Evolutionary conservation across 2,113 vertebrate species (phyloP), one percentile per base, ranked within the genome.

Genomic region (Callipepla californica): DNA sequence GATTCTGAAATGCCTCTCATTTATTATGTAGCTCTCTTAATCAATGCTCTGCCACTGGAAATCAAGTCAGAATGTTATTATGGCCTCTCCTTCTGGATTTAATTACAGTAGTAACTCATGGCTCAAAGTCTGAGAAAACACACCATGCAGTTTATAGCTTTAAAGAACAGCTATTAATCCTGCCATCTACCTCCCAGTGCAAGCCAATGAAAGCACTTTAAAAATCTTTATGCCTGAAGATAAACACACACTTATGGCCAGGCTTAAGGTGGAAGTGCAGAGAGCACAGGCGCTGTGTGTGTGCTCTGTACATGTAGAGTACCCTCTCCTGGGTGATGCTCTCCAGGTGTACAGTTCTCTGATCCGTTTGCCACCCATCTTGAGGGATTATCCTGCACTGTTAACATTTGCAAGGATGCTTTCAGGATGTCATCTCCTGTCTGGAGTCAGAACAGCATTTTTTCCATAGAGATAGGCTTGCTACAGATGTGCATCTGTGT

Each of bases 61-160:
- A 97, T 97, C 97, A 96, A 94, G 91, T 96, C 90, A 93, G 88
- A 95, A 96, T 87, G 92, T 96, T 97, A 96, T 96, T 96, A 96
- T 65, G 92, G 92, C 75, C 94, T 95, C 88, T 95, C 89, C 92
- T 96, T 94, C 92, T 95, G 93, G 93, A 95, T 96, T 96, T 97
- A 97, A 97, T 97, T 96, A 96, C 79, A 85, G 91, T 93, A 82
- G 92, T 97, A 97, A 97, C 95, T 97, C 96, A 96, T 57, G 84
- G 92, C 91, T 95, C 96, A 94, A 96, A 96, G 92, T 96, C 94
- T 95, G 84, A 95, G 95, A 95, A 97, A 97, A 97, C 84, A 93
- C 89, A 94, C 87, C 57, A 6, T 57, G 73, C 67, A 85, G 91
- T 94, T 96, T 96, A 96, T 73, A 59, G 95, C 79, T 92, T 77